Evolutionary conservation across 2,113 vertebrate species (phyloP).

Genomic region (Apaloderma vittatum): DNA sequence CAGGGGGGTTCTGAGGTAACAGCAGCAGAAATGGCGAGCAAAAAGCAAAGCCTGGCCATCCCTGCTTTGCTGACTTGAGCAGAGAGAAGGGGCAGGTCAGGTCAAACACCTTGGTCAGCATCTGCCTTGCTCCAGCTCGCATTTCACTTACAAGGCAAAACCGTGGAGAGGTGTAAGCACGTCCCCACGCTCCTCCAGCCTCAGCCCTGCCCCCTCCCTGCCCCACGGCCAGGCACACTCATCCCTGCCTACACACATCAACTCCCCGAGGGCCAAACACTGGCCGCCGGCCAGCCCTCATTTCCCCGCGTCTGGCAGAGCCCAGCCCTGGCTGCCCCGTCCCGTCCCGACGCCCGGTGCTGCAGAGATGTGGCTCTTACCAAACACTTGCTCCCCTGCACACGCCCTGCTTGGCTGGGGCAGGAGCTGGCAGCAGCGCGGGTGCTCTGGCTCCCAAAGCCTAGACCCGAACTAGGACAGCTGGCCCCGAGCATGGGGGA

Average conservation of each 20-base stretch:
- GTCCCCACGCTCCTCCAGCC: background rate
- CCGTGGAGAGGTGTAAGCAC: background rate
- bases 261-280: conserved; percentile 53
- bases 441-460: accelerated
- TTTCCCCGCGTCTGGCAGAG: background rate
- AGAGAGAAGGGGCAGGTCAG: background rate
- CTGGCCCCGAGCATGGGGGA: accelerated
- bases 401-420: background rate
- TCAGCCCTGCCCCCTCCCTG: conserved; percentile 35
- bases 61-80: background rate
- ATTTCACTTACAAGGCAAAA: conserved; percentile 65
- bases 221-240: background rate
- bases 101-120: conserved; percentile 35
- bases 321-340: background rate
- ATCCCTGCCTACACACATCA: conserved; percentile 32
- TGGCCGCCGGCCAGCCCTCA: background rate
- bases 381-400: background rate
- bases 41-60: background rate
- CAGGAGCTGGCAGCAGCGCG: accelerated
- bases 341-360: background rate
- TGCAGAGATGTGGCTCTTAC: conserved; percentile 25
- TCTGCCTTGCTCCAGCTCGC: background rate
- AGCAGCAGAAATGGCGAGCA: background rate
- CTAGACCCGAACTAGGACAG: background rate
- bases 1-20: background rate